These are phyloP conservation scores for Sebastes dallii DNA, from an alignment of 2,797 vertebrate genomes.

Conservation along the genomic window DNA sequence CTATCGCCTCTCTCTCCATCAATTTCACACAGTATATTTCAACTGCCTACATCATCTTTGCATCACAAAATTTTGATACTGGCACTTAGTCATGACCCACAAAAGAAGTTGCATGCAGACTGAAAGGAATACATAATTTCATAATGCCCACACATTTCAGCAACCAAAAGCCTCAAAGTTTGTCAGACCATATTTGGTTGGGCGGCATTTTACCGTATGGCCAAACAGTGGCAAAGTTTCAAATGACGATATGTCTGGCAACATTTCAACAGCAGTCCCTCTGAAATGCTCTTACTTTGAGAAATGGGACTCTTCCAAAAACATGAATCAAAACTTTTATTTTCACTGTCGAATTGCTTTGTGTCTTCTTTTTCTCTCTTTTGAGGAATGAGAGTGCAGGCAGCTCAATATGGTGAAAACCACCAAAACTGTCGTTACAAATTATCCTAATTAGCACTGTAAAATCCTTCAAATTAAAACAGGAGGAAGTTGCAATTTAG, in stretches of 20 bases:
- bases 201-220: not conserved
- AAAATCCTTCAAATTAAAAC: not conserved
- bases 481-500: not conserved
- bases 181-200: slow-evolving; percentile 8
- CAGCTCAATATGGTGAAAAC: not conserved
- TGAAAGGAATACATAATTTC: slow-evolving; percentile 48
- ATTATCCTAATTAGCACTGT: not conserved
- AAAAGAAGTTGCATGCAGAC: slow-evolving; percentile 43
- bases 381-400: not conserved
- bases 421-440: not conserved
- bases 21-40: slow-evolving; percentile 50
- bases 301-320: not conserved
- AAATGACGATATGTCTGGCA: not conserved
- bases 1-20: slow-evolving; percentile 12
- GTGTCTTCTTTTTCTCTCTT: not conserved
- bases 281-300: slow-evolving; percentile 3
- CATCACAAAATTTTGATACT: slow-evolving; percentile 51
- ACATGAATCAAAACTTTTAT: slow-evolving; percentile 17
- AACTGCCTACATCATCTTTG: slow-evolving; percentile 61
- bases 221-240: slow-evolving; percentile 4
- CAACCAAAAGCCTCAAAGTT: slow-evolving; percentile 16
- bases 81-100: slow-evolving; percentile 47
- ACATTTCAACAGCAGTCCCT: not conserved
- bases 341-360: not conserved
- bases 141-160: slow-evolving; percentile 40